A percentile compares a stretch with the other conserved stretches of the same genome.
These are phyloP conservation scores for Vultur gryphus DNA, from an alignment of 2,797 vertebrate genomes.

Conservation along the genomic window DNA sequence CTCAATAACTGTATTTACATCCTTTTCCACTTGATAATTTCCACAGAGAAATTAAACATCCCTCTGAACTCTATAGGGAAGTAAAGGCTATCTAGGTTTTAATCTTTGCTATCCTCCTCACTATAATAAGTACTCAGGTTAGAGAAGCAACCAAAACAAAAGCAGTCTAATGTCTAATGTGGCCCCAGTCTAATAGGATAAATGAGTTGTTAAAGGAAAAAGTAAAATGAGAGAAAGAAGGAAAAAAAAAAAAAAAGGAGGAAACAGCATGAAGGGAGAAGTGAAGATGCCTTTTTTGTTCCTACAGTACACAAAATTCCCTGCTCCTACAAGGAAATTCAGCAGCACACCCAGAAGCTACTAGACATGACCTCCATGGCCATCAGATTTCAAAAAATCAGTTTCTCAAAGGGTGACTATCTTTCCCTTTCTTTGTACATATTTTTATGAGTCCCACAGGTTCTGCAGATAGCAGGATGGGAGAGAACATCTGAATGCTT, in stretches of 20 bases:
- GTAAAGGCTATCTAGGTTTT: background rate
- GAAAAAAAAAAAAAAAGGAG: background rate
- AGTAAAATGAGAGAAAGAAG: background rate
- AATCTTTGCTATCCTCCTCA: background rate
- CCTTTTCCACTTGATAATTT: background rate
- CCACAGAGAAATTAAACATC: background rate
- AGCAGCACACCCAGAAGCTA: background rate
- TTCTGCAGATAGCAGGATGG: background rate
- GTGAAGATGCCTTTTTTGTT: background rate
- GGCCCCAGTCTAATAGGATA: background rate
- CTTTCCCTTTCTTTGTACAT: background rate
- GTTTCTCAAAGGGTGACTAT: background rate
- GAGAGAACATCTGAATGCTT: background rate
- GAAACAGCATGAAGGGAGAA: background rate
- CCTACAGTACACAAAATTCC: background rate
- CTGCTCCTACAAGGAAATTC: background rate
- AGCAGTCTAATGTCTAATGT: background rate
- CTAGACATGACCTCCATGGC: background rate
- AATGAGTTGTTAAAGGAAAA: background rate
- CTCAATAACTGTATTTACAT: background rate
- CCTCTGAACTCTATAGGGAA: background rate
- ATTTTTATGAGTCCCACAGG: background rate
- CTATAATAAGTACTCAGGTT: background rate
- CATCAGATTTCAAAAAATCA: background rate
- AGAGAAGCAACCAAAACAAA: background rate